Evolutionary conservation across 1,140 invertebrate genomes (phyloP), one percentile per base, ranked within the genome.

Genomic region (Orius insidiosus): DNA sequence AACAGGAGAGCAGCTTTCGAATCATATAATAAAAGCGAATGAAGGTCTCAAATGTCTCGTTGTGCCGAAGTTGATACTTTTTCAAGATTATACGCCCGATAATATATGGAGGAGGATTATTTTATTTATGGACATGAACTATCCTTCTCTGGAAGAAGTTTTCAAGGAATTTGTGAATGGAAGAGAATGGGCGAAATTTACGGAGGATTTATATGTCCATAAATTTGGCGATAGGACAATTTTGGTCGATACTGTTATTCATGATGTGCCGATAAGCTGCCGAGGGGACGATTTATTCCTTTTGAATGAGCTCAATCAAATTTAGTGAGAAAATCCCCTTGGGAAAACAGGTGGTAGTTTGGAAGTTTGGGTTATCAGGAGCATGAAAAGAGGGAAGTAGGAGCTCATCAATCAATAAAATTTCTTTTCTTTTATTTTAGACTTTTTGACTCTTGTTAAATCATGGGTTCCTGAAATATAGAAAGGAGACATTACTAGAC

Each of bases 41-140:
- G 42, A 42, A 35, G 31, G 36, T 10, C 31, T 40, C 15, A 48
- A 48, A 15, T 48, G 46, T 40, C 36, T 48, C 2, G 16, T 48
- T 15, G 19, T 48, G 7, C 46, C 46, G 1, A 41, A 40, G n/a
- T 38, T 42, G 18, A 48, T 48, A 9, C 31, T 48, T 41, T 16
- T 38, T 11, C 46, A 48, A 42, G 19, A 48, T 32, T 48, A 31
- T 18, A 15, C 39, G 8, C 39, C 39, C 2, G 39, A 48, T 35
- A 48, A 42, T 32, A 42, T 48, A n/a, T 48, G 46, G 46, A 30
- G 42, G 34, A 48, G 39, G 33, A 48, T 48, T 4, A 48, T 48
- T 19, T n/a, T 48, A 5, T 48, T 48, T 24, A 11, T 48, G 7
- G 19, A 48, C 14, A 48, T 40, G 39, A 40, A 34, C 14, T 48